These are phyloP conservation scores for Trilocha varians DNA, from an alignment of 2,888 invertebrate species.

Conservation along the genomic window DNA sequence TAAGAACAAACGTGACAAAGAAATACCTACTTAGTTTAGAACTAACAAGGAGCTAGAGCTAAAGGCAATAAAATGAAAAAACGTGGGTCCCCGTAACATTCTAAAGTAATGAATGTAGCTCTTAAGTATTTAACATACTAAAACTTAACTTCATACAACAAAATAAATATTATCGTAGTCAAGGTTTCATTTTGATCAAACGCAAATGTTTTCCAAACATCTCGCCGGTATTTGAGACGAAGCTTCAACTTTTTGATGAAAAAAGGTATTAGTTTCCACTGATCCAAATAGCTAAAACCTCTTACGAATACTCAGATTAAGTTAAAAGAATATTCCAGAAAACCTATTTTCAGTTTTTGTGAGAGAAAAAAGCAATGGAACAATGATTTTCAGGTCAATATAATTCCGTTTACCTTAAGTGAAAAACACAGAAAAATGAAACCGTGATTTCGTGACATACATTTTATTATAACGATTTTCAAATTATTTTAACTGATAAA, in stretches of 20 bases:
- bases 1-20: too few species aligned
- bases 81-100: too few species aligned
- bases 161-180: too few species aligned
- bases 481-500: neutral
- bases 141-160: too few species aligned
- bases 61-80: too few species aligned
- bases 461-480: neutral
- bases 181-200: too few species aligned
- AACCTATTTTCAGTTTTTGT: neutral
- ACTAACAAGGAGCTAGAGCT: too few species aligned
- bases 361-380: neutral
- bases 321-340: neutral
- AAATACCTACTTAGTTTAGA: too few species aligned
- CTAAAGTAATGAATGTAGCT: too few species aligned
- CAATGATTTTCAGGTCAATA: conserved; percentile 1
- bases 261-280: neutral
- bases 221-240: too few species aligned
- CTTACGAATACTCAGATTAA: neutral
- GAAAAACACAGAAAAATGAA: neutral
- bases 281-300: neutral
- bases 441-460: neutral
- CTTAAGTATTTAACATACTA: too few species aligned
- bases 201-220: too few species aligned
- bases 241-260: neutral
- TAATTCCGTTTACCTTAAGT: neutral